Evolutionary conservation across 2,888 invertebrate genomes (phyloP).

Genomic region (Parascotia fuliginaria): DNA sequence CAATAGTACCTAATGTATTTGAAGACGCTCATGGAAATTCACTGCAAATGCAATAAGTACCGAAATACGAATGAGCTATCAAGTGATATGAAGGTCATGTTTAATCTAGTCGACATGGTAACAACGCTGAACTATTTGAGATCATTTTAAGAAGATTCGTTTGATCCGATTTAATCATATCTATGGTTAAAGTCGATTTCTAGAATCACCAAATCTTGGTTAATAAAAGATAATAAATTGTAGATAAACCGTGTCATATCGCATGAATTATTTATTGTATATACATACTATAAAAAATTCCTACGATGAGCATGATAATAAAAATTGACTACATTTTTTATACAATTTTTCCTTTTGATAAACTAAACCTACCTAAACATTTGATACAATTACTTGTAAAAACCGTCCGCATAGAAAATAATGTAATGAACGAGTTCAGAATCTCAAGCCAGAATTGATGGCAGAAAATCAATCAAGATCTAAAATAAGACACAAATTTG

Average conservation of each 20-base stretch:
- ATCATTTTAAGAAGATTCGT: constrained; percentile 23
- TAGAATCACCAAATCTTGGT: constrained; percentile 37
- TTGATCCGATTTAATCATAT: background rate
- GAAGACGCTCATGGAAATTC: background rate
- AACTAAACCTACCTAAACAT: too few relatives aligned
- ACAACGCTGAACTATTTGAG: constrained; percentile 26
- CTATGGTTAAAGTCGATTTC: constrained; percentile 42
- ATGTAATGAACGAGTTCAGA: too few relatives aligned
- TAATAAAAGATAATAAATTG: constrained; percentile 24
- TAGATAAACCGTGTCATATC: constrained; percentile 36
- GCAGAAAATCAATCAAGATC: too few relatives aligned
- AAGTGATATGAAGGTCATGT: constrained; percentile 39
- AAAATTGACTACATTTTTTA: too few relatives aligned
- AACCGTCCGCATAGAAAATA: too few relatives aligned
- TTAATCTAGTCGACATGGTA: constrained; percentile 39
- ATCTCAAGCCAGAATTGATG: too few relatives aligned
- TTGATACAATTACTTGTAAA: too few relatives aligned
- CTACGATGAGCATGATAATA: too few relatives aligned
- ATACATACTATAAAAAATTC: constrained; percentile 25
- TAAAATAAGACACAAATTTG: too few relatives aligned
- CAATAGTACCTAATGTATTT: background rate
- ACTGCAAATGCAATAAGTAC: constrained; percentile 7
- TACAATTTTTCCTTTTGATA: too few relatives aligned
- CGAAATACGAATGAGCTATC: constrained; percentile 7
- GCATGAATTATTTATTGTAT: constrained; percentile 18